phyloP scores from a whole-genome alignment of 2,797 vertebrate genomes.

The Nasua narica region DNA sequence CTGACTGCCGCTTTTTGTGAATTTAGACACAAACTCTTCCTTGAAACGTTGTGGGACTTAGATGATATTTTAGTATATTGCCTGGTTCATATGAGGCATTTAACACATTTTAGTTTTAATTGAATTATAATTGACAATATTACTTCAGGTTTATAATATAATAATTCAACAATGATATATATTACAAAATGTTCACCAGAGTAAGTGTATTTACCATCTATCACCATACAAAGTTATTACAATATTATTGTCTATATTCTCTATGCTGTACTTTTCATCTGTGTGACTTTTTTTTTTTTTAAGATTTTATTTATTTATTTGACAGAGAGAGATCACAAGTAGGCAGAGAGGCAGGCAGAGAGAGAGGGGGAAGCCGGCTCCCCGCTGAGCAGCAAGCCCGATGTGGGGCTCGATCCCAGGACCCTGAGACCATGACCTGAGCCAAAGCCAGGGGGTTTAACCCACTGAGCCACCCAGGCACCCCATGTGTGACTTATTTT shows the following conservation, averaged over 20 bases:
- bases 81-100: not conserved
- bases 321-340: no score
- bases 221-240: not conserved
- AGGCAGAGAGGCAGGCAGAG: no score
- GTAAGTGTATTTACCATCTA: not conserved
- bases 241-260: not conserved
- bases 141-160: not conserved
- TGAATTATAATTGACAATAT: not conserved
- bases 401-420: no score
- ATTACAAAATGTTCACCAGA: not conserved
- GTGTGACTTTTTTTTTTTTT: not conserved
- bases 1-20: not conserved
- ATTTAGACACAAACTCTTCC: not conserved
- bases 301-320: no score
- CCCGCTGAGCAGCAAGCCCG: no score
- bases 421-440: no score
- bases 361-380: no score
- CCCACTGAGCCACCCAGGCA: no score
- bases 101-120: not conserved
- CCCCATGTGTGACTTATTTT: not conserved
- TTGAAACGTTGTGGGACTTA: not conserved
- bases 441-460: no score
- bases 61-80: not conserved
- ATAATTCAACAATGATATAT: not conserved
- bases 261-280: not conserved